phyloP scores from a whole-genome alignment of 2,113 vertebrate species.

The Xiphophorus maculatus region DNA sequence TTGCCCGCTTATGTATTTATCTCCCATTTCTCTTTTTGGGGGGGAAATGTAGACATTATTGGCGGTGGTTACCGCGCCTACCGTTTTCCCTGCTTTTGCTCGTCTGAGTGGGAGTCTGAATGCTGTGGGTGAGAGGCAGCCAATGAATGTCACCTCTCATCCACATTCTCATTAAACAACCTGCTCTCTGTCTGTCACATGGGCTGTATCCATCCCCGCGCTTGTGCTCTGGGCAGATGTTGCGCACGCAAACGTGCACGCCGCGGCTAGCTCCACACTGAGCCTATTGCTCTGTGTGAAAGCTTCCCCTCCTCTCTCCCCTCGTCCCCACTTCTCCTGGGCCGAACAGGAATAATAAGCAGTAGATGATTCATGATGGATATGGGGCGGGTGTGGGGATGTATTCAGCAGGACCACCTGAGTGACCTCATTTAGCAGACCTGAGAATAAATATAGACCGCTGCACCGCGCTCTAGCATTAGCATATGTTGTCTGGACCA shows the following conservation, averaged over 20 bases:
- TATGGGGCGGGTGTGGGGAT: constrained; percentile 54
- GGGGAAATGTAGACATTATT: constrained; percentile 52
- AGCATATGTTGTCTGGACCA: constrained; percentile 46
- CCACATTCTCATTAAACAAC: constrained; percentile 81
- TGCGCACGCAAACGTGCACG: background rate
- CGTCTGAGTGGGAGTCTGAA: constrained; percentile 68
- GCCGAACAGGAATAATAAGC: constrained; percentile 78
- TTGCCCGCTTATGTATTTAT: constrained; percentile 54
- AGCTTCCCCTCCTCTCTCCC: constrained; percentile 34
- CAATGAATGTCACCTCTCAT: constrained; percentile 82
- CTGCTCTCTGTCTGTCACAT: constrained; percentile 76
- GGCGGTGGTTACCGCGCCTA: constrained; percentile 59
- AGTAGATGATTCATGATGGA: constrained; percentile 80
- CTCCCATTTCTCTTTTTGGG: background rate
- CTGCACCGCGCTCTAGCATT: constrained; percentile 34
- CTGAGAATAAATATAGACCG: constrained; percentile 79
- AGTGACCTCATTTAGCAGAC: constrained; percentile 81
- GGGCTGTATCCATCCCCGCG: constrained; percentile 62
- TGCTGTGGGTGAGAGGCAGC: constrained; percentile 71
- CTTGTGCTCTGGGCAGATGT: constrained; percentile 63
- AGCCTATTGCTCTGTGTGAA: constrained; percentile 50
- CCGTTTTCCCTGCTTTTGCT: constrained; percentile 39
- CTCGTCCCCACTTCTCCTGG: constrained; percentile 39
- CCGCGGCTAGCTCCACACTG: constrained; percentile 1
- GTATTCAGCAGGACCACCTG: constrained; percentile 78